phyloP scores from a whole-genome alignment of 2,888 invertebrate species.

The Argyra leucocephala region DNA sequence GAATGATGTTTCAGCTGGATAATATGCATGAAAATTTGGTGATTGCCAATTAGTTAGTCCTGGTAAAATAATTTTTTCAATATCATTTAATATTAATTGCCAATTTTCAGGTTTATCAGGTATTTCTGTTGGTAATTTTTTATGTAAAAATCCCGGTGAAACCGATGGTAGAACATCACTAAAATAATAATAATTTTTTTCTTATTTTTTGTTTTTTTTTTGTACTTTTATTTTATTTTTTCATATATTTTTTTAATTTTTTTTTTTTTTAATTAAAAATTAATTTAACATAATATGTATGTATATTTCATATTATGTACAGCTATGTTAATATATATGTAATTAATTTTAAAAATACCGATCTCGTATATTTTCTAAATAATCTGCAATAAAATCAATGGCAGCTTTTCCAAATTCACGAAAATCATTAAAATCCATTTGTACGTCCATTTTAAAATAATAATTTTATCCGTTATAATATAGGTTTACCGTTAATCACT shows the following conservation, averaged over 20 bases:
- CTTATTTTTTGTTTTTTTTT: too few relatives aligned
- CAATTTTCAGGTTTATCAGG: conserved; percentile 77
- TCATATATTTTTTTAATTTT: too few relatives aligned
- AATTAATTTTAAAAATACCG: conserved; percentile 44
- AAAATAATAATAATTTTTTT: conserved; percentile 26
- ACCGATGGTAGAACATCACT: conserved; percentile 79
- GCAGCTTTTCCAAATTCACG: conserved; percentile 76
- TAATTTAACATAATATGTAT: too few relatives aligned
- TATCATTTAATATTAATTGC: conserved; percentile 77
- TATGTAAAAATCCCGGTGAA: conserved; percentile 78
- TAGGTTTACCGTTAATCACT: too few relatives aligned
- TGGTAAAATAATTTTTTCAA: conserved; percentile 81
- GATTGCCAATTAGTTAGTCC: conserved; percentile 92
- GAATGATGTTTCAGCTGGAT: conserved; percentile 73
- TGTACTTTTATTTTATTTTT: too few relatives aligned
- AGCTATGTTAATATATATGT: not conserved
- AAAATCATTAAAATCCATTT: conserved; percentile 70
- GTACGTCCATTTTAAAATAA: too few relatives aligned
- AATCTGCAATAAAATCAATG: conserved; percentile 85
- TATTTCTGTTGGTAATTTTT: conserved; percentile 66
- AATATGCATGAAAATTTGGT: conserved; percentile 88
- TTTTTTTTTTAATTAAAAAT: too few relatives aligned
- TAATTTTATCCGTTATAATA: too few relatives aligned
- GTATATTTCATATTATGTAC: too few relatives aligned
- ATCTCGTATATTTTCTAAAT: conserved; percentile 73